A percentile compares a stretch with the other conserved stretches of the same genome.
These are phyloP conservation scores for Melierax canorus DNA, from an alignment of 2,113 vertebrate genomes.

Conservation along the genomic window DNA sequence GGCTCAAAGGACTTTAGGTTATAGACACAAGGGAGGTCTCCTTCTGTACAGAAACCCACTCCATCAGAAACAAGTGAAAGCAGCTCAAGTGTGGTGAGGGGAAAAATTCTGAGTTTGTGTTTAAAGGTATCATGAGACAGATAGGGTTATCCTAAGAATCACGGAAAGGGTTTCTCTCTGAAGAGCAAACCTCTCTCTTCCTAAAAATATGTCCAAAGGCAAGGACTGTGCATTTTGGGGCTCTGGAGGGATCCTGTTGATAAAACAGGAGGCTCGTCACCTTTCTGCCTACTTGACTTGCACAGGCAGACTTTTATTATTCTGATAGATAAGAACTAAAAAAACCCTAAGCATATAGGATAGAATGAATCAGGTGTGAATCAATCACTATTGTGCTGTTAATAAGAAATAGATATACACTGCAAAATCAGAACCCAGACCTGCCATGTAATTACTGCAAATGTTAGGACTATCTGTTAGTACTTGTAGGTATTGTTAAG, in stretches of 20 bases:
- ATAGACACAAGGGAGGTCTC: neutral
- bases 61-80: neutral
- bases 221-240: neutral
- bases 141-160: neutral
- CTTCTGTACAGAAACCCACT: neutral
- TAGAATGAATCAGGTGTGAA: neutral
- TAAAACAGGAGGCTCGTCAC: neutral
- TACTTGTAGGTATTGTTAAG: neutral
- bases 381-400: neutral
- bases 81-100: neutral
- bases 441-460: neutral
- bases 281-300: neutral
- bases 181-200: neutral
- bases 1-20: neutral
- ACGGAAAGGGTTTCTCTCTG: neutral
- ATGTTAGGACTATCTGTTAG: neutral
- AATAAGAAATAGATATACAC: neutral
- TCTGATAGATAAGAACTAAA: neutral
- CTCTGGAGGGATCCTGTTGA: neutral
- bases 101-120: neutral
- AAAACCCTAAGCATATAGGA: neutral
- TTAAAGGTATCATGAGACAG: neutral
- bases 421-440: neutral
- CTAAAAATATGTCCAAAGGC: neutral
- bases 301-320: neutral